phyloP scores from a whole-genome alignment of 2,797 vertebrate species.

The Chrosomus eos region DNA sequence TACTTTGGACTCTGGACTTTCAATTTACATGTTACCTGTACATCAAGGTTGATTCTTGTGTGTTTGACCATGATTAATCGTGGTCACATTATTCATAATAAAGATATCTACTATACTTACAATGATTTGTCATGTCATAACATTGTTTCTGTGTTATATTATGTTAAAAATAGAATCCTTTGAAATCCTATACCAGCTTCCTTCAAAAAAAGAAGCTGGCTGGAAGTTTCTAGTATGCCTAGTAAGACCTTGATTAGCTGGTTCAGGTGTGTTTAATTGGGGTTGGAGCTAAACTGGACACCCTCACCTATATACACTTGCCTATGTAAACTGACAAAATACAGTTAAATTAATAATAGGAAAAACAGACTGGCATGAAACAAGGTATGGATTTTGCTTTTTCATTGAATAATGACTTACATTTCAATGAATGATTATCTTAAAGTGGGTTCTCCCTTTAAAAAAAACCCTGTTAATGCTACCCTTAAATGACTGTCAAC shows the following conservation, averaged over 20 bases:
- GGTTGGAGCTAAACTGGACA: not conserved
- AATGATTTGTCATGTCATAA: not conserved
- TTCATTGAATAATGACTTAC: not conserved
- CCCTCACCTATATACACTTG: not conserved
- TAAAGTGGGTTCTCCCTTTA: not conserved
- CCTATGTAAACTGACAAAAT: not conserved
- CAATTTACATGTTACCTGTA: conserved; percentile 20
- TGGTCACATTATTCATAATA: conserved; percentile 54
- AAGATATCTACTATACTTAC: conserved; percentile 36
- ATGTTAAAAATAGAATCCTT: not conserved
- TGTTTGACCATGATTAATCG: conserved; percentile 24
- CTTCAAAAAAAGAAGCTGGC: not conserved
- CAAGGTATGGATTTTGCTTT: not conserved
- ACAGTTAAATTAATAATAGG: not conserved
- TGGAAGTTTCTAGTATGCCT: not conserved
- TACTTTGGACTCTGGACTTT: conserved; percentile 40
- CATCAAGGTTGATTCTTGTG: conserved; percentile 42
- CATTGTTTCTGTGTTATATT: not conserved
- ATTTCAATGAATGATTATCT: not conserved
- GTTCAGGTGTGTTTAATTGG: not conserved
- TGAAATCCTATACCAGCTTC: no score
- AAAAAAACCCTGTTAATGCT: not conserved
- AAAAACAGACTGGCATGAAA: not conserved
- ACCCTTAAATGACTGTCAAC: not conserved
- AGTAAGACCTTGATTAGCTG: not conserved